Percentiles rank a stretch among this genome's conserved stretches.
These are phyloP conservation scores for Rhingia rostrata DNA, from an alignment of 2,888 invertebrate genomes.

Conservation along the genomic window DNA sequence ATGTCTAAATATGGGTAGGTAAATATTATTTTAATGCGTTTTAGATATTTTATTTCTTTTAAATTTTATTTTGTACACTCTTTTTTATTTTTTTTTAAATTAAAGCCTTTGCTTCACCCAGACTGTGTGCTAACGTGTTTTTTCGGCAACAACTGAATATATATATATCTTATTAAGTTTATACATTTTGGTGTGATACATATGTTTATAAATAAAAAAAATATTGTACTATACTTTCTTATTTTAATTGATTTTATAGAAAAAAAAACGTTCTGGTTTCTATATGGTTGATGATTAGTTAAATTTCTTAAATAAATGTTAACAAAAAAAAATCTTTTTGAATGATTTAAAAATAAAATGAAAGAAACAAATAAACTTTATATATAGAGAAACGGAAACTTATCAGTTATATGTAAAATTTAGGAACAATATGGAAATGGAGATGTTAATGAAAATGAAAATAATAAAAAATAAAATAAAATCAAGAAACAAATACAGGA, in stretches of 20 bases:
- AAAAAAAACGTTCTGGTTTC: slow-evolving; percentile 47
- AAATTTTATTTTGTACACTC: neutral
- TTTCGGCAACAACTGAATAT: slow-evolving; percentile 5
- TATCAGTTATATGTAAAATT: slow-evolving; percentile 11
- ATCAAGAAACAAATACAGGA: slow-evolving; percentile 14
- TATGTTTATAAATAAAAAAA: slow-evolving; percentile 37
- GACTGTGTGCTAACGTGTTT: slow-evolving; percentile 2
- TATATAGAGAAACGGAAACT: neutral
- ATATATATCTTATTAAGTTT: slow-evolving; percentile 16
- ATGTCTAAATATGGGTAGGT: slow-evolving; percentile 63
- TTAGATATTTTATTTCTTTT: slow-evolving; percentile 12
- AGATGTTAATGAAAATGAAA: slow-evolving; percentile 2
- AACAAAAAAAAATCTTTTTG: slow-evolving; percentile 3
- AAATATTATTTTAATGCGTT: slow-evolving; percentile 8
- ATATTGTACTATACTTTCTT: slow-evolving; percentile 3
- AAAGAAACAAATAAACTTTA: neutral
- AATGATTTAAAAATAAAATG: slow-evolving; percentile 30
- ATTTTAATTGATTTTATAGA: slow-evolving; percentile 9
- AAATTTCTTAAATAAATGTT: slow-evolving; percentile 47
- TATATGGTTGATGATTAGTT: slow-evolving; percentile 66
- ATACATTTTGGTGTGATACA: slow-evolving; percentile 61
- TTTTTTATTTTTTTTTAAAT: neutral
- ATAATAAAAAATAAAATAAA: slow-evolving; percentile 23
- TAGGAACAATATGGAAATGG: neutral
- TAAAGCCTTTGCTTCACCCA: no score